Conservation (phyloP, 1,140 invertebrate species). For the Philopotamus ludificatus region DNA sequence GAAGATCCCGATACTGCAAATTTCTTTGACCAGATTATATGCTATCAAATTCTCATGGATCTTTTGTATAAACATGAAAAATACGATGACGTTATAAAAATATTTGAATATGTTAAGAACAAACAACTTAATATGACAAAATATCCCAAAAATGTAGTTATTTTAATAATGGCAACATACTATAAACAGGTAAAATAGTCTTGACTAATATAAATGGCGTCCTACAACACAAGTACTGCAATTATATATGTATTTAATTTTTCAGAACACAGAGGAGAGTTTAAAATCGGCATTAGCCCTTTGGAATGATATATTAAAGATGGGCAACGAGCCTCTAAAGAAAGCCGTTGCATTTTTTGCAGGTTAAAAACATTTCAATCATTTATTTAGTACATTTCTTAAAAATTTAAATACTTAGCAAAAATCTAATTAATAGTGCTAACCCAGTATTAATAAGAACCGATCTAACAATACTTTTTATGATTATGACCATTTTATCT, state of each 20-base stretch:
- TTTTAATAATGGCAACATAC: slow-evolving; percentile 67
- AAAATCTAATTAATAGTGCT: too few species aligned
- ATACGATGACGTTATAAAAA: slow-evolving; percentile 67
- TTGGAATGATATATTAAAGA: slow-evolving; percentile 58
- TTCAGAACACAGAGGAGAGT: slow-evolving; percentile 70
- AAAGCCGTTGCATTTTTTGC: slow-evolving; percentile 63
- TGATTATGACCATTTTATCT: too few species aligned
- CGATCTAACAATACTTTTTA: too few species aligned
- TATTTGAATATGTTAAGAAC: slow-evolving; percentile 61
- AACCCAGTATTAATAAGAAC: too few species aligned
- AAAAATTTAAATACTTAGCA: too few species aligned
- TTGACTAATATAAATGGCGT: too few species aligned
- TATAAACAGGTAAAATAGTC: slow-evolving; percentile 69
- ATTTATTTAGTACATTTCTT: too few species aligned
- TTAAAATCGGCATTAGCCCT: slow-evolving; percentile 64
- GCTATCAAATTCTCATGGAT: slow-evolving; percentile 70
- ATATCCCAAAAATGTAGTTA: slow-evolving; percentile 66
- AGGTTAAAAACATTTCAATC: too few species aligned
- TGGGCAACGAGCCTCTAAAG: slow-evolving; percentile 58
- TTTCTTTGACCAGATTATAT: slow-evolving; percentile 71
- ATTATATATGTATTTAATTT: not conserved
- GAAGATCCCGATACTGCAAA: slow-evolving; percentile 60
- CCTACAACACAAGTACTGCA: slow-evolving; percentile 16
- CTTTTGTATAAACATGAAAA: slow-evolving; percentile 68
- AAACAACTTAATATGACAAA: slow-evolving; percentile 60